Percentiles rank a stretch among this genome's conserved stretches.
Conservation (phyloP, 2,113 vertebrate genomes). For the Lepus timidus region DNA sequence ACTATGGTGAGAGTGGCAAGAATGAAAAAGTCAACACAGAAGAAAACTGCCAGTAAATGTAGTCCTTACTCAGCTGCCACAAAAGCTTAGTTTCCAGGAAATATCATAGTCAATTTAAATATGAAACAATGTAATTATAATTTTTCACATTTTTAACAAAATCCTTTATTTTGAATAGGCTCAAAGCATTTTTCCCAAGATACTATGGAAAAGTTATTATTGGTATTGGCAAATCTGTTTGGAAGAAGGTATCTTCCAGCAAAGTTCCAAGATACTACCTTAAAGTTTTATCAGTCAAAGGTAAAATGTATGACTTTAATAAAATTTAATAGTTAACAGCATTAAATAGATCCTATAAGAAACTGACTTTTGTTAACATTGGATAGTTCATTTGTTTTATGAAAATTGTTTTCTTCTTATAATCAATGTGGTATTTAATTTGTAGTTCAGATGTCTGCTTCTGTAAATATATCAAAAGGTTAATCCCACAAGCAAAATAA, state of each 20-base stretch:
- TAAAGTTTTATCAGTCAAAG: slow-evolving; percentile 79
- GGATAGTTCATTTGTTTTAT: background rate
- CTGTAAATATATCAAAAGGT: background rate
- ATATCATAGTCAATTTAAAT: background rate
- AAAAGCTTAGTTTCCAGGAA: background rate
- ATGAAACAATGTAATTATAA: background rate
- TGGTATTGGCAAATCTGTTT: slow-evolving; percentile 82
- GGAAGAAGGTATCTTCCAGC: slow-evolving; percentile 75
- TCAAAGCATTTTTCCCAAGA: slow-evolving; percentile 78
- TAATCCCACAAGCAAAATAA: background rate
- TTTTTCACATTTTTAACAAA: background rate
- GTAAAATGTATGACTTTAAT: slow-evolving; percentile 69
- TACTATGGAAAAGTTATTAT: slow-evolving; percentile 81
- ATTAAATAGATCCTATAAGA: background rate
- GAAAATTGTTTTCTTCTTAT: background rate
- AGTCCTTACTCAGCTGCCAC: background rate
- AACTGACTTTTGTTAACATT: slow-evolving; percentile 4
- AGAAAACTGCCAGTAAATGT: background rate
- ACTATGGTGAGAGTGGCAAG: too few relatives aligned
- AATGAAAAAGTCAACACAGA: background rate
- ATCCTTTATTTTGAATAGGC: slow-evolving; percentile 62
- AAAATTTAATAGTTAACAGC: background rate
- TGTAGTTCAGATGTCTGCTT: background rate
- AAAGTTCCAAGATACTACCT: background rate
- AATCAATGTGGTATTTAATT: background rate